Base-by-base conservation (phyloP, 2,113 vertebrate species). In the Todiramphus saurophagus region DNA sequence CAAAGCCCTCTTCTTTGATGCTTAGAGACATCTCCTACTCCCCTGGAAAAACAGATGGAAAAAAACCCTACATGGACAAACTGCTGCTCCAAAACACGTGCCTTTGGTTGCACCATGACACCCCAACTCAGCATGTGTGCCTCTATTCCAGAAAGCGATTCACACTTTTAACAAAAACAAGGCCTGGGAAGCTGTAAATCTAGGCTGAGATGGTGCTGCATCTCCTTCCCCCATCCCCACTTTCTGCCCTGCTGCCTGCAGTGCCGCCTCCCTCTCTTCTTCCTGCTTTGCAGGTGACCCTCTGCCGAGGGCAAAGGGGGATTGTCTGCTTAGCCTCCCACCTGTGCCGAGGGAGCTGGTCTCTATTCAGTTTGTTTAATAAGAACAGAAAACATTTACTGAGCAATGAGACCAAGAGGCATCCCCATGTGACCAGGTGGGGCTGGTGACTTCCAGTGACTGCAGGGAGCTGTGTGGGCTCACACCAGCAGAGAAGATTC, bases 231-330 rank as follows among this genome's bases (percentile, higher is more conserved):
- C 15, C 1, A 1, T 15, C 30, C 25, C 13, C 37, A 37, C 35
- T n/a, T 76, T 88, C 51, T 50, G 41, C 43, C 10, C 14, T 69
- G 60, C 24, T 66, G 24, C 43, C 82, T 51, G 46, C 3, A 1
- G 12, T 85, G 56, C 21, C n/a, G 41, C 4, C 4, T 63, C 21
- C 16, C 11, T 68, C 31, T 31, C 23, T 3, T 39, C n/a, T 17
- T 3, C 50, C 48, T 62, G 50, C 17, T 39, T 44, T 3, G 2
- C 9, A 19, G 13, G 4, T 33, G 21, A 30, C 33, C 7, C 24
- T 72, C 60, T 75, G 70, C 43, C 25, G 0, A 1, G 10, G 35
- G 24, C 1, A 1, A 50, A 48, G 18, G 15, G 14, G 10, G 0
- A 1, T 6, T 83, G 18, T 56, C 25, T 41, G 59, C 21, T 39